These are phyloP conservation scores for Furcula furcula DNA, from an alignment of 2,888 invertebrate genomes.

Conservation along the genomic window DNA sequence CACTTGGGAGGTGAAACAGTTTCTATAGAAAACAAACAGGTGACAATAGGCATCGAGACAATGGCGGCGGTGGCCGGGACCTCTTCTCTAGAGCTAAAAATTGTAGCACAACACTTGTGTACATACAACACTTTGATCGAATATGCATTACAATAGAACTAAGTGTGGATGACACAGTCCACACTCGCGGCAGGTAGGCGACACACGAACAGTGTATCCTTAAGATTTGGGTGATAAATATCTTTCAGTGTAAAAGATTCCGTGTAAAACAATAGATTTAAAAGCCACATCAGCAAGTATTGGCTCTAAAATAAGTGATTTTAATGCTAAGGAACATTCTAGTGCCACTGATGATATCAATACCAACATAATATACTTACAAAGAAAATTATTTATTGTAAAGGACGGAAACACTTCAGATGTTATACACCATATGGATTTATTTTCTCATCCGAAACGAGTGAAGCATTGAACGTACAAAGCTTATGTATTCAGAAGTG, in stretches of 20 bases:
- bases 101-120: conserved; percentile 69
- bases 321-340: too few relatives aligned
- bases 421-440: too few relatives aligned
- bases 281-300: neutral
- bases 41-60: conserved; percentile 44
- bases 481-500: too few relatives aligned
- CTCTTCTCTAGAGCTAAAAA: conserved; percentile 56
- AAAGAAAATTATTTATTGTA: too few relatives aligned
- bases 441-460: too few relatives aligned
- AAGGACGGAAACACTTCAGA: too few relatives aligned
- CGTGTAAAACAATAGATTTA: too few relatives aligned
- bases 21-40: conserved; percentile 32
- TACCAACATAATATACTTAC: too few relatives aligned
- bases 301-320: neutral
- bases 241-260: too few relatives aligned
- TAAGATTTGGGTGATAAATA: neutral
- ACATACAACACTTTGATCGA: conserved; percentile 74
- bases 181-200: conserved; percentile 45
- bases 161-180: conserved; percentile 70
- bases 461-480: too few relatives aligned
- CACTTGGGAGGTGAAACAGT: conserved; percentile 19
- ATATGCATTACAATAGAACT: conserved; percentile 76
- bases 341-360: too few relatives aligned
- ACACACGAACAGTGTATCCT: conserved; percentile 33
- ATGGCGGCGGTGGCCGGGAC: conserved; percentile 30